These are phyloP conservation scores for Heliconius ethilla DNA, from an alignment of 2,888 invertebrate genomes.

Conservation along the genomic window DNA sequence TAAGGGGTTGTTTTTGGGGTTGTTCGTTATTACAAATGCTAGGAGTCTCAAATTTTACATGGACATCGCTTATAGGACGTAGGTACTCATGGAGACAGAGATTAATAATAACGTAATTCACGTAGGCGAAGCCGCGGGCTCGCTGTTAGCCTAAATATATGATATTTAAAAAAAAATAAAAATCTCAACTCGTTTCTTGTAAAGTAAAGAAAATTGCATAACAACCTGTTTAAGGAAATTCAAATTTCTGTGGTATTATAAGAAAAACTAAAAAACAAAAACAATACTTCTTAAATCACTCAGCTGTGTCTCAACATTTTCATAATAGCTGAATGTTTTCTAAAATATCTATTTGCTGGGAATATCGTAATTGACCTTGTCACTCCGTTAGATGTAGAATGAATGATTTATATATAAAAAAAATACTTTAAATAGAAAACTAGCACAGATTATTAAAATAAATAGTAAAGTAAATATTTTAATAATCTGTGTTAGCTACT, in stretches of 20 bases:
- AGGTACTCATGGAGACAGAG: too few relatives aligned
- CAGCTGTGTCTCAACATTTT: constrained; percentile 33
- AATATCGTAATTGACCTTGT: constrained; percentile 17
- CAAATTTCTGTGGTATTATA: neutral
- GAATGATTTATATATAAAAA: neutral
- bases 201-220: constrained; percentile 1
- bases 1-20: too few relatives aligned
- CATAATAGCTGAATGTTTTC: constrained; percentile 31
- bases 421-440: neutral
- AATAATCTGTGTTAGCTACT: neutral
- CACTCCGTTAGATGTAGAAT: neutral
- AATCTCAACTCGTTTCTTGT: neutral
- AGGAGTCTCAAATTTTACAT: too few relatives aligned
- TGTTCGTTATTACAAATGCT: too few relatives aligned
- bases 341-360: constrained; percentile 22
- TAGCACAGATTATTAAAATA: neutral
- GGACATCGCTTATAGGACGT: too few relatives aligned
- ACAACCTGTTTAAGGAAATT: neutral
- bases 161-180: neutral
- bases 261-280: neutral
- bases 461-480: neutral
- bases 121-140: too few relatives aligned
- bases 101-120: too few relatives aligned
- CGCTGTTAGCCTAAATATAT: too few relatives aligned
- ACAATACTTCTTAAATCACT: constrained; percentile 2